Conservation (phyloP, 2,113 vertebrate genomes). For the Cettia cetti region DNA sequence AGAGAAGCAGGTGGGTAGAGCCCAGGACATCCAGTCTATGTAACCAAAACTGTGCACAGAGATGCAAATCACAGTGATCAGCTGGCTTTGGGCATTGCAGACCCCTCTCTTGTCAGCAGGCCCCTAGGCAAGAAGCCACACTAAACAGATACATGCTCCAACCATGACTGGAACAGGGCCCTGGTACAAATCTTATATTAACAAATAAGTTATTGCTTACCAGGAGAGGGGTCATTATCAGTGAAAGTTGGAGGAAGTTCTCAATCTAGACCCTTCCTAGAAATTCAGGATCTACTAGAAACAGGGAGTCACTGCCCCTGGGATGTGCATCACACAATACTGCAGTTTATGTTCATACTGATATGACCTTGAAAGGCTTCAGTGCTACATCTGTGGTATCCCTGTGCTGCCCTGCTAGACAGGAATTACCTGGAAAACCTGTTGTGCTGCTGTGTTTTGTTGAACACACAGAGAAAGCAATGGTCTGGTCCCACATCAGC, state of each 20-base stretch:
- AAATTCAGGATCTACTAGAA: neutral
- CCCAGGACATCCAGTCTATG: neutral
- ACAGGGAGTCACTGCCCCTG: neutral
- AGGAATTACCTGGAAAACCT: neutral
- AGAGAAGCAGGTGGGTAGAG: neutral
- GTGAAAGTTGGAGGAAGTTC: neutral
- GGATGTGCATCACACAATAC: fast-evolving
- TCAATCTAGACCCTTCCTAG: neutral
- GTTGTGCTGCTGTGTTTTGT: neutral
- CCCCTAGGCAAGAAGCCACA: neutral
- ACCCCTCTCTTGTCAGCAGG: neutral
- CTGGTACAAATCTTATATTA: neutral
- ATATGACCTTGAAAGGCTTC: neutral
- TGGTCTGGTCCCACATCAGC: neutral
- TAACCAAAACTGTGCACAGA: neutral
- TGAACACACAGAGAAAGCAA: neutral
- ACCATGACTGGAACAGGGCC: neutral
- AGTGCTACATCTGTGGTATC: neutral
- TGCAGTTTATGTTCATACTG: neutral
- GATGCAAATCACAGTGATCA: neutral
- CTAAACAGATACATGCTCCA: neutral
- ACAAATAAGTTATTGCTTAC: neutral
- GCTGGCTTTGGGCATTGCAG: neutral
- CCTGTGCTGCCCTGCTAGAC: neutral
- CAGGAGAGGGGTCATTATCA: neutral